Base-by-base conservation (phyloP, 2,888 invertebrate genomes). In the Trichopoda pennipes region DNA sequence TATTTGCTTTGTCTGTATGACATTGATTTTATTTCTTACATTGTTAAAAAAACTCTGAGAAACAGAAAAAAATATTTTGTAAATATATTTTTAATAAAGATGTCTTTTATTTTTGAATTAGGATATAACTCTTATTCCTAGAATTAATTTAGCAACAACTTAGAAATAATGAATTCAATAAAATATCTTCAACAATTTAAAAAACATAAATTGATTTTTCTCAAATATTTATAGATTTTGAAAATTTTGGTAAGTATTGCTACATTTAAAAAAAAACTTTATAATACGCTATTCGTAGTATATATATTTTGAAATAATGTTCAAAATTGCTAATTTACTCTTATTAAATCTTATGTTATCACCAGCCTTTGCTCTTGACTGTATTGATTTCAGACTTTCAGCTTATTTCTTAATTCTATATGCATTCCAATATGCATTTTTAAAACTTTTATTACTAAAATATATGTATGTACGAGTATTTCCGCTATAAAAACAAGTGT, bases 141-240 rank as follows among this genome's bases (percentile, higher is more conserved):
- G 66, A 35, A 66, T 66, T 74, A 70, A 60, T 58, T 78, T 81
- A 74, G 64, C 32, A 60, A 72, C 35, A 60, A 70, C 32, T 66
- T 66, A 81, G 64, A 61, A 58, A 74, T 77, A 74, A 49, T 42
- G 28, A 78, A 77, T 68, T 72, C n/a, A 77, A 81, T 74, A 70
- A 74, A 49, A 81, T 78, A 74, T 55, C 78, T 44, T 64, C 51
- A 70, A 78, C 60, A 78, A 66, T 70, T 64, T 8, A 12, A 69
- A 58, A 75, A 1, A 8, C 28, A 28, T 28, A 28, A 23, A n/a
- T n/a, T 19, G 8, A 28, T 21, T 28, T 23, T 14, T 23, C 8
- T 42, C 19, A 23, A 23, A 38, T 49, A 9, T 44, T 21, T 42
- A 9, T 21, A 42, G n/a, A 2, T 14, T 14, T 21, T 6, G 10